Conservation (phyloP, 2,888 invertebrate genomes). For the Marronus borbonicus region DNA sequence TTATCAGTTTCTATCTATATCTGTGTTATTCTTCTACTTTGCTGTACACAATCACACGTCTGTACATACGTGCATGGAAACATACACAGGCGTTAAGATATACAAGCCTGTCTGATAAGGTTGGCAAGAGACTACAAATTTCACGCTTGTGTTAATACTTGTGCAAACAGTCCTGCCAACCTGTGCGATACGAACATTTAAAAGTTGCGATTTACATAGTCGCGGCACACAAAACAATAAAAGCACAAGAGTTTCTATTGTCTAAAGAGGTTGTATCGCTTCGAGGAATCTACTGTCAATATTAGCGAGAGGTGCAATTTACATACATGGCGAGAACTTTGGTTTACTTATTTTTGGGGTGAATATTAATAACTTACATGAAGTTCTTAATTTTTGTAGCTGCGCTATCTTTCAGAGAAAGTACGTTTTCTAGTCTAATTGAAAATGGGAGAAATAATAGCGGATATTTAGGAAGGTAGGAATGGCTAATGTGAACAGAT, state of each 20-base stretch:
- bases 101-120: slow-evolving; percentile 29
- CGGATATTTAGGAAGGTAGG: no score
- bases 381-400: no score
- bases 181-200: slow-evolving; percentile 21
- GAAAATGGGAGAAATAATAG: no score
- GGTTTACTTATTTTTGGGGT: no score
- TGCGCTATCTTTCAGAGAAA: no score
- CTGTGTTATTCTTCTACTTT: neutral
- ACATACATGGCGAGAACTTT: no score
- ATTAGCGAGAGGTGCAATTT: neutral
- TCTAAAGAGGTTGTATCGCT: slow-evolving; percentile 31
- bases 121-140: slow-evolving; percentile 25
- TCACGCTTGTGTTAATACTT: slow-evolving; percentile 43
- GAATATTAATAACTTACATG: no score
- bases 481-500: no score
- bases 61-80: neutral
- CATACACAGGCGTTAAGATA: neutral
- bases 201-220: slow-evolving; percentile 32
- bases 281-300: slow-evolving; percentile 22
- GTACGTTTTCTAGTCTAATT: no score
- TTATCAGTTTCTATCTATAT: no score
- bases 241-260: slow-evolving; percentile 33
- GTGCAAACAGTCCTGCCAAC: slow-evolving; percentile 39
- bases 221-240: slow-evolving; percentile 29
- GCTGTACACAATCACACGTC: slow-evolving; percentile 8